Evolutionary conservation across 2,797 vertebrate species (phyloP).

Genomic region (Garrulus glandarius): DNA sequence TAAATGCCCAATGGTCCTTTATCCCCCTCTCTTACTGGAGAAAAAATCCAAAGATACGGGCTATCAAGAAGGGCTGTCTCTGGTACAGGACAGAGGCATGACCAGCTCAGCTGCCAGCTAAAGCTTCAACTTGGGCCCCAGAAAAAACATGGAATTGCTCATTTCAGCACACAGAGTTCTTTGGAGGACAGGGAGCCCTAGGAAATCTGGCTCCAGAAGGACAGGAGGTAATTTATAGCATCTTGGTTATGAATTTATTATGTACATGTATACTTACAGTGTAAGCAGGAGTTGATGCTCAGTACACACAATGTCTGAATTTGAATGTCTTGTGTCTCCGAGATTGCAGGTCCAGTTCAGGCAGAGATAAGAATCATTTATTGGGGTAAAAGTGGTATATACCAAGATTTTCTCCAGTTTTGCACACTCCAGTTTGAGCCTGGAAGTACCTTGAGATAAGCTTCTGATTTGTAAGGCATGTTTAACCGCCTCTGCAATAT

Average conservation of each 20-base stretch:
- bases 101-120: not conserved
- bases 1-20: not conserved
- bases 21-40: not conserved
- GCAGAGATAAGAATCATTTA: not conserved
- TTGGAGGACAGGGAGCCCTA: accelerated
- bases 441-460: not conserved
- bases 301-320: not conserved
- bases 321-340: not conserved
- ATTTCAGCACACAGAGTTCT: not conserved
- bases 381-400: not conserved
- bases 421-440: not conserved
- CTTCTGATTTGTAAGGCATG: not conserved
- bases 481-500: not conserved
- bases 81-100: not conserved
- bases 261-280: not conserved
- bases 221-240: not conserved
- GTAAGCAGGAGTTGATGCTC: not conserved
- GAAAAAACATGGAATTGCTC: accelerated
- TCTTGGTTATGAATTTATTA: not conserved
- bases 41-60: not conserved
- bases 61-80: not conserved
- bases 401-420: not conserved
- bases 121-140: not conserved
- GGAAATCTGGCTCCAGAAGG: not conserved
- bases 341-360: not conserved